phyloP scores from a whole-genome alignment of 2,888 invertebrate genomes.

The Rotaria macrura region DNA sequence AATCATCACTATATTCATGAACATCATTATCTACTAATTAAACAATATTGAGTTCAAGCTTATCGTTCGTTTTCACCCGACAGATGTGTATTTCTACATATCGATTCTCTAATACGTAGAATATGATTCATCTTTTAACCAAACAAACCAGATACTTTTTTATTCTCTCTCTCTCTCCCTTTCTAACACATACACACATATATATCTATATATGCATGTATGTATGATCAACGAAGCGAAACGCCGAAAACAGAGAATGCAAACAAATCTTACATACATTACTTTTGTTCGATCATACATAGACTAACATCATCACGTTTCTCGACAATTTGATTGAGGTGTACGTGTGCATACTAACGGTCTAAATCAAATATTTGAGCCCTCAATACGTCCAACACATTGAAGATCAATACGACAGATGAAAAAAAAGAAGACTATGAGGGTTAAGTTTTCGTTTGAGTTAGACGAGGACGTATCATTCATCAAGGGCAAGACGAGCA shows the following conservation, averaged over 20 bases:
- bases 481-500: not conserved
- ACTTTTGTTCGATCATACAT: not conserved
- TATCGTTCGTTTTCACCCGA: not conserved
- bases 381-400: not conserved
- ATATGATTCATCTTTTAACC: not conserved
- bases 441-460: not conserved
- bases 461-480: not conserved
- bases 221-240: not conserved
- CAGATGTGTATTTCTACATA: not conserved
- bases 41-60: not conserved
- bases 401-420: not conserved
- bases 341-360: not conserved
- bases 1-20: not conserved
- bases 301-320: conserved; percentile 8
- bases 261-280: not conserved
- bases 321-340: not conserved
- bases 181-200: too few relatives aligned
- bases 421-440: not conserved
- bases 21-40: not conserved
- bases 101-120: not conserved
- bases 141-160: not conserved
- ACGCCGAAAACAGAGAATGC: not conserved
- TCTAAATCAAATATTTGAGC: not conserved
- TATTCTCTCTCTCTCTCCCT: not conserved
- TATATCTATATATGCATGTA: too few relatives aligned